Evolutionary conservation across 2,113 vertebrate genomes (phyloP).

Genomic region (Chascanopsetta lugubris): DNA sequence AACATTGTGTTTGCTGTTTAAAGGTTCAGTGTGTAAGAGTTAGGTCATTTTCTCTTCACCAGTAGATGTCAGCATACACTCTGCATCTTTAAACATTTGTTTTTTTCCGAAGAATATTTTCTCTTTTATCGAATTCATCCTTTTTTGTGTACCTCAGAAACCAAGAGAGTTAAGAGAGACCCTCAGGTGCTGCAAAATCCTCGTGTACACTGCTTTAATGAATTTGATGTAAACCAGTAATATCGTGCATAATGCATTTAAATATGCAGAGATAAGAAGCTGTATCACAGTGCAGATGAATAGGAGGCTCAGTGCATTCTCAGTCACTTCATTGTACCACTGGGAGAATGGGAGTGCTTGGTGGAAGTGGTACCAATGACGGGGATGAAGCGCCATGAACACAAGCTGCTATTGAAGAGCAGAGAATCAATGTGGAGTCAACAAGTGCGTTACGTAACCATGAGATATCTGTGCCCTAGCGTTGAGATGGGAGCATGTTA

Average conservation of each 20-base stretch:
- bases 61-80: no score
- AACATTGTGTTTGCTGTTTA: background rate
- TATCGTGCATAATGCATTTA: background rate
- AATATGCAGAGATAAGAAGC: background rate
- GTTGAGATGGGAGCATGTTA: no score
- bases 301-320: background rate
- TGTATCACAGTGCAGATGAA: background rate
- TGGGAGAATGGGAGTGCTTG: background rate
- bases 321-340: background rate
- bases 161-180: background rate
- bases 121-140: background rate
- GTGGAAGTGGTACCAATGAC: background rate
- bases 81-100: no score
- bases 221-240: background rate
- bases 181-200: background rate
- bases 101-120: conserved; percentile 14
- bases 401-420: background rate
- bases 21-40: no score
- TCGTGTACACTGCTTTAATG: background rate
- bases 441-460: no score
- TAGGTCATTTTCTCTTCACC: no score
- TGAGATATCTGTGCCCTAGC: no score
- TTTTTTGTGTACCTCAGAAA: background rate
- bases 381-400: background rate
- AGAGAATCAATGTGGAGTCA: background rate